Evolutionary conservation across 2,888 invertebrate genomes (phyloP), one percentile per base, ranked within the genome.

Genomic region (Tineola bisselliella): DNA sequence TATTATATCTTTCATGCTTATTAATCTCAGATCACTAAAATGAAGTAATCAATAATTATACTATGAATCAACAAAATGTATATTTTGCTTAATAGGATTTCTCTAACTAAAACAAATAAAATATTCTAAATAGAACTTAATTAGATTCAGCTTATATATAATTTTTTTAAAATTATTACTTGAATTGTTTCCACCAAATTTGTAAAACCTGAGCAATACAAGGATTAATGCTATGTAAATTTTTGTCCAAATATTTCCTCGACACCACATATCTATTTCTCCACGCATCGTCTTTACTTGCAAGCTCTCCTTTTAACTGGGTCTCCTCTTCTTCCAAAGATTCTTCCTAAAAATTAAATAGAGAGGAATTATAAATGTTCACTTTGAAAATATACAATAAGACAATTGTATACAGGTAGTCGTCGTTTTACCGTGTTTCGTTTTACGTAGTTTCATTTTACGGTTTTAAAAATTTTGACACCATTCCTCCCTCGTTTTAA

Each of bases 141-240:
- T n/a, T n/a, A n/a, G n/a, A n/a, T n/a, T n/a, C n/a, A n/a, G n/a
- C n/a, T n/a, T n/a, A n/a, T n/a, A n/a, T n/a, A 31, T 31, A 31
- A 31, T 31, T 31, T 38, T 12, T 6, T 3, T 6, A 38, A n/a
- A 38, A 38, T 6, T 6, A n/a, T 38, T 77, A 90, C 92, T 91
- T 91, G 73, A 93, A 96, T 66, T 92, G 90, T 59, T 89, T 89
- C 78, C 91, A 91, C 96, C 96, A 97, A 60, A 95, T 88, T 70
- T 92, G 92, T 63, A 95, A 77, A 58, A 95, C 90, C 71, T 92
- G 93, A 13, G 92, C 89, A 67, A 97, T 91, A 68, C 95, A 94
- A 0, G 94, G 93, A 78, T 96, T 95, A 52, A 94, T 92, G 59
- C 91, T 88, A 71, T 94, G 91, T 0, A 97, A 86, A 65, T 90